A percentile compares a stretch with the other conserved stretches of the same genome.
Conservation (phyloP, 2,797 vertebrate genomes). For the Enteromius unitaeniatus region DNA sequence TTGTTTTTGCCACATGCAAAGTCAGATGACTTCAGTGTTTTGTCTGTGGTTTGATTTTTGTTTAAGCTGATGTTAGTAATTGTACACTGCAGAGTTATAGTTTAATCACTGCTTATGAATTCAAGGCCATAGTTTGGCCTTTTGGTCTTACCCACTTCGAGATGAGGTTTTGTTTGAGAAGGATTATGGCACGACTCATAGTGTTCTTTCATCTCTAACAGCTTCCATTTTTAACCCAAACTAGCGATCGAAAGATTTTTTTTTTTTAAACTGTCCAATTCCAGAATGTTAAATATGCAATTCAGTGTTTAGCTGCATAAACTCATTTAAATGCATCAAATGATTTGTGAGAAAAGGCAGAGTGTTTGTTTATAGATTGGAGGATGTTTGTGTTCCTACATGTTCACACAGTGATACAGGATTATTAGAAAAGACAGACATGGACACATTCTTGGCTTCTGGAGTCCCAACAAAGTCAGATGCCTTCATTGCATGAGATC, state of each 20-base stretch:
- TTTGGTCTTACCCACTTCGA: background rate
- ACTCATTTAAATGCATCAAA: conserved; percentile 7
- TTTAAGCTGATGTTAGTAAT: conserved; percentile 4
- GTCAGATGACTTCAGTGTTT: conserved; percentile 32
- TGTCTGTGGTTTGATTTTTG: conserved; percentile 10
- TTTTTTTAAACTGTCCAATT: background rate
- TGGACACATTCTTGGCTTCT: conserved; percentile 23
- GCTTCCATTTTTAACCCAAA: conserved; percentile 27
- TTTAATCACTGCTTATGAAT: conserved; percentile 19
- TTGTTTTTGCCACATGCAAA: conserved; percentile 49
- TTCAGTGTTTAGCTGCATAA: conserved; percentile 6
- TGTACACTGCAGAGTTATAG: conserved; percentile 11
- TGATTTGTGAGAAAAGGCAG: background rate
- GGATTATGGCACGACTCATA: background rate
- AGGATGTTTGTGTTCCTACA: background rate
- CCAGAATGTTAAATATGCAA: background rate
- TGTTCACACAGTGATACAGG: background rate
- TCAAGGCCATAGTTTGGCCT: background rate
- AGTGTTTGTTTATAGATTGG: conserved; percentile 11
- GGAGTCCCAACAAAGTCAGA: background rate
- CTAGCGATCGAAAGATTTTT: background rate
- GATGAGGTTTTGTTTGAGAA: background rate
- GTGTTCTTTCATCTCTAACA: conserved; percentile 1
- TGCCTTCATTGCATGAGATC: conserved; percentile 8
- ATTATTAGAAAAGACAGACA: conserved; percentile 12